Evolutionary conservation across 2,113 vertebrate genomes (phyloP).

Genomic region (Corvus cornix): DNA sequence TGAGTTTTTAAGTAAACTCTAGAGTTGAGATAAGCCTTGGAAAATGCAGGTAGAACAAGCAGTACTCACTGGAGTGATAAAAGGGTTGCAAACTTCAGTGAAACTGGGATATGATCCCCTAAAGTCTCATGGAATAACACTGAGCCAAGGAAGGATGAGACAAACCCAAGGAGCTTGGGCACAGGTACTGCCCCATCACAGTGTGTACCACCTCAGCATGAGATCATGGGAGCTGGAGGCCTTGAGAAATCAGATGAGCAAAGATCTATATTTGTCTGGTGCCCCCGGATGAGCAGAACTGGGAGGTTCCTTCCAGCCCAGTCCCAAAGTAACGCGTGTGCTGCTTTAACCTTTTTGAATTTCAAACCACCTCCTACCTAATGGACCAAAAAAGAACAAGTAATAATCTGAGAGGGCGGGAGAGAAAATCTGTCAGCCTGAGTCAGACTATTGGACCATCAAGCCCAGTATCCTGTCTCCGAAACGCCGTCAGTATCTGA

Average conservation of each 20-base stretch:
- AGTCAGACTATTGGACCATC: constrained; percentile 61
- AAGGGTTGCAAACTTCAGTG: not conserved
- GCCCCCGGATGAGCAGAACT: not conserved
- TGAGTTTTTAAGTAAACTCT: not conserved
- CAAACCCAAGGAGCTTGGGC: not conserved
- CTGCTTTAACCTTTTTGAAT: constrained; percentile 53
- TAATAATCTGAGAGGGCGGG: constrained; percentile 51
- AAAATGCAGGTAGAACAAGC: not conserved
- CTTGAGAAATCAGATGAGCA: not conserved
- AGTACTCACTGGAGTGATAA: not conserved
- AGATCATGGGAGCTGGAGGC: not conserved
- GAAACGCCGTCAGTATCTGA: constrained; percentile 54
- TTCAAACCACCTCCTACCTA: constrained; percentile 47
- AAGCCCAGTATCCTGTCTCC: constrained; percentile 55
- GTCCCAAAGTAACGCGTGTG: not conserved
- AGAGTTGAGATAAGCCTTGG: not conserved
- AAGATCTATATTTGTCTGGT: not conserved
- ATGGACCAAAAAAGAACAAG: constrained; percentile 51
- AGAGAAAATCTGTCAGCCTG: constrained; percentile 55
- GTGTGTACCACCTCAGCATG: rapidly evolving
- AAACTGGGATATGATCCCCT: not conserved
- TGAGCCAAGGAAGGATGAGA: not conserved
- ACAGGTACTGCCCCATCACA: not conserved
- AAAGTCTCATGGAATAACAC: not conserved
- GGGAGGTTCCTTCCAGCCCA: not conserved